A percentile compares a stretch with the other conserved stretches of the same genome.
These are phyloP conservation scores for Laticauda colubrina DNA, from an alignment of 2,113 vertebrate genomes.

Conservation along the genomic window DNA sequence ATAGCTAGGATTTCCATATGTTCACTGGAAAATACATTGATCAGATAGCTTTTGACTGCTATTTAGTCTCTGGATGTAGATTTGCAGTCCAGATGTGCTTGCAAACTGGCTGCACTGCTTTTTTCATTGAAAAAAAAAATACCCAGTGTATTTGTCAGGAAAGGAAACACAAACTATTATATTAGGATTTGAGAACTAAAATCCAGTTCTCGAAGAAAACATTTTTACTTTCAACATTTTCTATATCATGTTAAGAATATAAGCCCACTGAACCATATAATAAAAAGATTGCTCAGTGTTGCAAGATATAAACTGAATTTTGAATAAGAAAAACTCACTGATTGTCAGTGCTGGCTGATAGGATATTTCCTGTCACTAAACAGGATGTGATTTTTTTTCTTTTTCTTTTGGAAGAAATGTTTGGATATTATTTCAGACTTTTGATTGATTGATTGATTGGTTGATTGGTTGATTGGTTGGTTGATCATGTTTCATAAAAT, in stretches of 20 bases:
- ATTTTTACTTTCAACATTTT: background rate
- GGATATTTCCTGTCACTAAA: background rate
- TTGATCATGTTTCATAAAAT: background rate
- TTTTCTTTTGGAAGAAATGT: background rate
- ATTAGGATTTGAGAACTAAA: background rate
- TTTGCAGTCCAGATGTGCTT: background rate
- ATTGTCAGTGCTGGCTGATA: background rate
- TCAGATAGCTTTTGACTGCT: background rate
- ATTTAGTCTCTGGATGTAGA: background rate
- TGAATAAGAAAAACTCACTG: background rate
- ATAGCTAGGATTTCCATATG: background rate
- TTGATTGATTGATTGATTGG: background rate
- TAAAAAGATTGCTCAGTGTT: background rate
- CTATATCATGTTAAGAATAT: background rate
- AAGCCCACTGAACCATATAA: background rate
- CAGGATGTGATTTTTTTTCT: background rate
- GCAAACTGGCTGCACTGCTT: background rate
- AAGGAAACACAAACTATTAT: background rate
- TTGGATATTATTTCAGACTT: background rate
- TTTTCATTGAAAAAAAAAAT: background rate
- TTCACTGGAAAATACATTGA: background rate
- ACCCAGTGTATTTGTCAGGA: background rate
- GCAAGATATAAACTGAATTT: background rate
- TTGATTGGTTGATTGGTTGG: background rate
- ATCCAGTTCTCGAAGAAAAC: background rate